Percentiles rank a stretch among this genome's conserved stretches.
Conservation (phyloP, 2,888 invertebrate species). For the Melinopterus prodromus region DNA sequence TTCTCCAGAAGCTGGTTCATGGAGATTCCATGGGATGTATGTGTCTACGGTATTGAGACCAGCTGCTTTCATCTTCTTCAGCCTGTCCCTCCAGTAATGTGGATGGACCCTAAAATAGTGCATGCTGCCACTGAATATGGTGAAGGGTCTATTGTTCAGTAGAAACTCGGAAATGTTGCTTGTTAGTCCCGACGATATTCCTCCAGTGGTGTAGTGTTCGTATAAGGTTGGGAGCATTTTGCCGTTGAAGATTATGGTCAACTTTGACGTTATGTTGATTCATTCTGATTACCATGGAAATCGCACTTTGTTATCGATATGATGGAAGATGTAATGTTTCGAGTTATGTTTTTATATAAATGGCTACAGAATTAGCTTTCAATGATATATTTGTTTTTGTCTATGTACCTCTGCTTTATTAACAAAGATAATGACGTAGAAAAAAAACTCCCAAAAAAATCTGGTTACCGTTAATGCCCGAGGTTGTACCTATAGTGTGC, state of each 20-base stretch:
- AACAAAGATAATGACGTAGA: too few relatives aligned
- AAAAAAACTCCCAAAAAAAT: too few relatives aligned
- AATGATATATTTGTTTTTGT: too few relatives aligned
- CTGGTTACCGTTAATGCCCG: too few relatives aligned
- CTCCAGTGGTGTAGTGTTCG: neutral
- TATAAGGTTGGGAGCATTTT: conserved; percentile 20
- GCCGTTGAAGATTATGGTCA: neutral
- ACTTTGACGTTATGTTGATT: neutral
- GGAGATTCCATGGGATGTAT: conserved; percentile 87
- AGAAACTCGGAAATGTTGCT: neutral
- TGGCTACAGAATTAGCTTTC: too few relatives aligned
- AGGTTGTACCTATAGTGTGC: too few relatives aligned
- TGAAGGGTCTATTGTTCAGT: conserved; percentile 12
- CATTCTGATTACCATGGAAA: too few relatives aligned
- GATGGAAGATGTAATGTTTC: too few relatives aligned
- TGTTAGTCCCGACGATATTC: conserved; percentile 14
- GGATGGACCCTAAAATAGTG: conserved; percentile 87
- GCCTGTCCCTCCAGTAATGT: conserved; percentile 79
- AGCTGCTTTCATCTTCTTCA: conserved; percentile 79
- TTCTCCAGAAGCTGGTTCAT: conserved; percentile 76
- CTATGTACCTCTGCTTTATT: too few relatives aligned
- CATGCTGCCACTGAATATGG: conserved; percentile 65
- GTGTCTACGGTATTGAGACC: conserved; percentile 89
- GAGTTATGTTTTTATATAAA: too few relatives aligned
- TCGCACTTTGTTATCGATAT: too few relatives aligned